Base-by-base conservation (phyloP, 2,797 vertebrate species). In the Jordanella pulchra region DNA sequence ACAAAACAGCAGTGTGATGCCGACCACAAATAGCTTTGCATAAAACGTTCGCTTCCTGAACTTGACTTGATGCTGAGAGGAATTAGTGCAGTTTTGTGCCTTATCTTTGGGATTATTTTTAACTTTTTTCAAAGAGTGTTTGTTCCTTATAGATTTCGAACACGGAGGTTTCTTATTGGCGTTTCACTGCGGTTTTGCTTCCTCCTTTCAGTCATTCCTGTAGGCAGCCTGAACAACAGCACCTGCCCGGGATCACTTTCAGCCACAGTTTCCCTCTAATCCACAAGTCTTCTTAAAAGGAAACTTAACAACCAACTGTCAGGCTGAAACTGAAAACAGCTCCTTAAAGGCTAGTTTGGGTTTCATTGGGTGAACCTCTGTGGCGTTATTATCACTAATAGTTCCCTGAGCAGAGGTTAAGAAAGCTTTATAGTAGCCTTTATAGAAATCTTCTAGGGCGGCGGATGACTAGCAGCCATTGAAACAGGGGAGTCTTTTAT, bases 181-280 rank as follows among this genome's bases (percentile, higher is more conserved):
- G 72, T 78, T 18, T 67, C 56, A 45, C 42, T 71, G 61, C 66
- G 76, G 84, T 88, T 91, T 88, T 91, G 87, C 85, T 92, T 93
- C 89, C 90, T 86, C 88, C 39, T 87, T 75, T 73, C 35, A 75
- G 70, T 69, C 15, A 74, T 80, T 84, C 68, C 73, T 84, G 77
- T 84, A 76, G 64, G 61, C 83, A 84, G 35, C 35, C n/a, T 50
- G 53, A 53, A 73, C 55, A 75, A 55, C 86, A 93, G 69, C 91
- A 92, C 90, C 91, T 92, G 91, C 72, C 39, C 3, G 74, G 83
- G 81, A 91, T 90, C 89, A 80, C 83, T 94, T 95, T 94, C 93
- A 92, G 90, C 93, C 94, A 94, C 93, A 90, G 76, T 89, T 94
- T 93, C 93, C 92, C 87, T 83, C 60, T 87, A 64, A 39, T 61